Evolutionary conservation across 2,113 vertebrate genomes (phyloP).

Genomic region (Psettodes erumei): DNA sequence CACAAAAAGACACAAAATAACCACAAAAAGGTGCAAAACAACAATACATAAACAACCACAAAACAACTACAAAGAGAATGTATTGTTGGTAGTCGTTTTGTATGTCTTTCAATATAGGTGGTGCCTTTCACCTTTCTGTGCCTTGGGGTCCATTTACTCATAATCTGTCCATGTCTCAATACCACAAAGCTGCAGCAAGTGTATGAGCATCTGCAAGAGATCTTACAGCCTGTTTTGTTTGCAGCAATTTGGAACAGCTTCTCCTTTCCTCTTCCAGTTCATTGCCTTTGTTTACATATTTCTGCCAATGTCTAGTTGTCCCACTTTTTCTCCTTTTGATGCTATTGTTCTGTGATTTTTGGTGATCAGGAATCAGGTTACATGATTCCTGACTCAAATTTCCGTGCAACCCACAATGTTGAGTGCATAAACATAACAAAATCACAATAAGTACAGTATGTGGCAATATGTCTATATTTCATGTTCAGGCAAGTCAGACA

Average conservation of each 20-base stretch:
- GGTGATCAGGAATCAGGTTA: no score
- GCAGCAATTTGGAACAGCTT: neutral
- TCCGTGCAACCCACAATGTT: neutral
- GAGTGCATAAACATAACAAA: neutral
- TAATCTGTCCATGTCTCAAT: neutral
- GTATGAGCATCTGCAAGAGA: neutral
- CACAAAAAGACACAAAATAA: neutral
- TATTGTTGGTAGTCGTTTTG: neutral
- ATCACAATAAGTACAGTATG: neutral
- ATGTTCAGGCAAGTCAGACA: slow-evolving; percentile 5
- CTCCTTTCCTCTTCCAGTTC: slow-evolving; percentile 12
- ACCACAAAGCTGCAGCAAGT: neutral
- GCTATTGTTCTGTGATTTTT: neutral
- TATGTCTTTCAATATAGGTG: neutral
- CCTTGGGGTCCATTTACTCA: neutral
- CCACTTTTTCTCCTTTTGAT: neutral
- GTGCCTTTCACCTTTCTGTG: neutral
- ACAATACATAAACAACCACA: no score
- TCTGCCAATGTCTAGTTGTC: neutral
- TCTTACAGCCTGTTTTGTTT: neutral
- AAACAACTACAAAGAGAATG: no score
- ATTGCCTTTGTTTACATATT: neutral
- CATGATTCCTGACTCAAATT: no score
- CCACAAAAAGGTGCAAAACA: no score
- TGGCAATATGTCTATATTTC: neutral